These are phyloP conservation scores for Xestobium rufovillosum DNA, from an alignment of 2,888 invertebrate genomes.

Conservation along the genomic window DNA sequence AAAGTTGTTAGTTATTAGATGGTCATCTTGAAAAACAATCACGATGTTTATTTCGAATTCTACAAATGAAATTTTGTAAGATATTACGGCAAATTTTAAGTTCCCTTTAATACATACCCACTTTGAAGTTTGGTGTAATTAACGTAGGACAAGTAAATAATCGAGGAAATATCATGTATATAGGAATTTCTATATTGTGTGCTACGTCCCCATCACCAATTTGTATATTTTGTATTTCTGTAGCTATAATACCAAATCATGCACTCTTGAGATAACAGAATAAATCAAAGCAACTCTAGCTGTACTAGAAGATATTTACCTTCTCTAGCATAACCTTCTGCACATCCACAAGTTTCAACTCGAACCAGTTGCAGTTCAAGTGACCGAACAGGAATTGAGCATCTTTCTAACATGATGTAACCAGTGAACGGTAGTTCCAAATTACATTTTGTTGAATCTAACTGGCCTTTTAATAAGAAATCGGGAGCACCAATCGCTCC, in stretches of 20 bases:
- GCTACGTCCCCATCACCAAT: conserved; percentile 88
- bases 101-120: conserved; percentile 55
- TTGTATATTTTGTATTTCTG: conserved; percentile 97
- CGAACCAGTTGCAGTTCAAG: conserved; percentile 90
- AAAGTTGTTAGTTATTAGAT: conserved; percentile 91
- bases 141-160: conserved; percentile 93
- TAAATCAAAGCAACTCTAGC: not conserved
- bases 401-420: conserved; percentile 70
- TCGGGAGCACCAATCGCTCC: conserved; percentile 55
- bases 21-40: conserved; percentile 87
- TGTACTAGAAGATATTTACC: conserved; percentile 45
- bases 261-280: not conserved
- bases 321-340: conserved; percentile 87
- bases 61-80: conserved; percentile 45
- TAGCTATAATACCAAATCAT: conserved; percentile 53
- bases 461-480: conserved; percentile 74
- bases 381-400: conserved; percentile 79
- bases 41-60: conserved; percentile 94
- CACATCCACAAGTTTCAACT: conserved; percentile 91
- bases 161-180: conserved; percentile 92
- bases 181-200: conserved; percentile 74
- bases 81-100: conserved; percentile 6
- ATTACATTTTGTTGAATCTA: conserved; percentile 77
- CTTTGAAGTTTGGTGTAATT: conserved; percentile 86
- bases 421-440: conserved; percentile 85